A percentile compares a stretch with the other conserved stretches of the same genome.
Conservation (phyloP, 1,140 invertebrate species). For the Heliconius hermathena region DNA sequence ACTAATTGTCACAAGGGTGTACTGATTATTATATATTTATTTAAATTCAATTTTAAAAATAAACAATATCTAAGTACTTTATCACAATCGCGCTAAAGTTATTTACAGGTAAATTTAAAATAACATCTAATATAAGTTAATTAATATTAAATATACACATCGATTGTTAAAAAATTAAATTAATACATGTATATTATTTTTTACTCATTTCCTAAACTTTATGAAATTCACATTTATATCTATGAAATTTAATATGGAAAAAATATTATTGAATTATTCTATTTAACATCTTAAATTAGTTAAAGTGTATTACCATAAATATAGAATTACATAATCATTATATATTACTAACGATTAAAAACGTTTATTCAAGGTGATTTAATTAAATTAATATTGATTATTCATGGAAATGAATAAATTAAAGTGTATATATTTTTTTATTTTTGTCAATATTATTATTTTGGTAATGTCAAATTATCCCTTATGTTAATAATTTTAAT, state of each 20-base stretch:
- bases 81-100: constrained; percentile 44
- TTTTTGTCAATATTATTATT: neutral
- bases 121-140: constrained; percentile 40
- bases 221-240: neutral
- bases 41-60: constrained; percentile 28
- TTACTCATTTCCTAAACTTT: neutral
- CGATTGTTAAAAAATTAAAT: constrained; percentile 26
- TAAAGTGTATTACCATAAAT: constrained; percentile 25
- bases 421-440: neutral
- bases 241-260: neutral
- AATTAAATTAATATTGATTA: neutral
- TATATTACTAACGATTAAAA: neutral
- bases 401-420: neutral
- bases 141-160: constrained; percentile 36
- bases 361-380: neutral
- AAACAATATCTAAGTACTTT: constrained; percentile 27
- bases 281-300: constrained; percentile 5
- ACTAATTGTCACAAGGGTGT: neutral
- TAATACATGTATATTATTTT: constrained; percentile 20
- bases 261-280: neutral
- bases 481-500: neutral
- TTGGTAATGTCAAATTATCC: neutral
- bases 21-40: constrained; percentile 11
- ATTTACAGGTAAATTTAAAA: constrained; percentile 36
- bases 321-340: constrained; percentile 2